These are phyloP conservation scores for Harpegnathos saltator DNA, from an alignment of 1,140 invertebrate species.

Conservation along the genomic window DNA sequence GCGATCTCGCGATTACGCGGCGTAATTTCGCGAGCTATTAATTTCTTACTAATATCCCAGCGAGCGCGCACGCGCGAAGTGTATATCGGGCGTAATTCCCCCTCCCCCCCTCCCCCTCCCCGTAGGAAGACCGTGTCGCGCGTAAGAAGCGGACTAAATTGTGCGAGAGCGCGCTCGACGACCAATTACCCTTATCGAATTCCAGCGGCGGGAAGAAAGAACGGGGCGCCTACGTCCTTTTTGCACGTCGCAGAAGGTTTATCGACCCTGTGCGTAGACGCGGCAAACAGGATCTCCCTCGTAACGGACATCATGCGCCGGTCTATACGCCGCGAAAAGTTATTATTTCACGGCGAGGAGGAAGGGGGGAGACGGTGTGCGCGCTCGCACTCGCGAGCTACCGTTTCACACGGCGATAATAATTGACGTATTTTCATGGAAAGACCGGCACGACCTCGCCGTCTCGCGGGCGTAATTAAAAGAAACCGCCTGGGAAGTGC, in stretches of 20 bases:
- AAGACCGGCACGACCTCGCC: slow-evolving; percentile 12
- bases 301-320: slow-evolving; percentile 25
- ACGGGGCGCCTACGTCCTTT: slow-evolving; percentile 7
- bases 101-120: no score
- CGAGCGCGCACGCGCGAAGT: background rate
- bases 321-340: slow-evolving; percentile 45
- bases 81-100: slow-evolving; percentile 52
- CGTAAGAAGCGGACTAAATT: slow-evolving; percentile 49
- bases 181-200: slow-evolving; percentile 49
- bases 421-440: slow-evolving; percentile 52
- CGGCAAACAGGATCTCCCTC: slow-evolving; percentile 5
- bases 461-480: slow-evolving; percentile 60
- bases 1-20: slow-evolving; percentile 32
- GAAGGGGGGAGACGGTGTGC: background rate
- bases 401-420: slow-evolving; percentile 38
- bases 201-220: background rate
- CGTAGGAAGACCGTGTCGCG: slow-evolving; percentile 15
- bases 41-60: slow-evolving; percentile 46
- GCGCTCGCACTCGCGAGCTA: background rate
- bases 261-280: slow-evolving; percentile 41
- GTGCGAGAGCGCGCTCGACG: background rate
- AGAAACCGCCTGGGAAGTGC: slow-evolving; percentile 39
- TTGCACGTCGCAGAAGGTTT: slow-evolving; percentile 20
- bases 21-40: slow-evolving; percentile 46
- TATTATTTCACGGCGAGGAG: slow-evolving; percentile 27